Evolutionary conservation across 2,888 invertebrate genomes (phyloP), one percentile per base, ranked within the genome.

Genomic region (Limnephilus rhombicus): DNA sequence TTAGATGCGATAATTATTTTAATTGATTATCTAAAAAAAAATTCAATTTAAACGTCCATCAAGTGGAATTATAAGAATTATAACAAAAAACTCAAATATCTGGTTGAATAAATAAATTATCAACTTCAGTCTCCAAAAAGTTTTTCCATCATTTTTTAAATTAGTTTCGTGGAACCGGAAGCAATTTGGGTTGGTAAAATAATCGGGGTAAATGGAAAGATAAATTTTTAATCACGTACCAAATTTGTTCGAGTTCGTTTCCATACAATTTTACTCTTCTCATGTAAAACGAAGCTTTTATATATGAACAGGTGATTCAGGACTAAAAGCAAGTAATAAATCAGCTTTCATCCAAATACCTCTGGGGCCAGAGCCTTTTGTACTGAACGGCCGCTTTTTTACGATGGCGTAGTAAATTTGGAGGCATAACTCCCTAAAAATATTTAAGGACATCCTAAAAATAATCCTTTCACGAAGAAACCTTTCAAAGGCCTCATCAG

Each of bases 341-440:
- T 86, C 86, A 86, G 45, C 45, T 45, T 85, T 45, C 13, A 86
- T n/a, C 49, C 45, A 13, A 83, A 83, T 86, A 45, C 15, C 86
- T n/a, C 68, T n/a, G 68, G 24, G 24, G 24, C 68, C 68, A 68
- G 86, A 37, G 45, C n/a, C 86, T 45, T 49, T 86, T 86, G 86
- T 86, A n/a, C 29, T 9, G 86, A 45, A n/a, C 45, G 41, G 49
- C 45, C 49, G 45, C 24, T 68, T 68, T 45, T 86, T 86, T 86
- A 86, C 29, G 86, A 45, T 29, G 11, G 49, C 45, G 29, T 86
- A 86, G n/a, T 86, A 86, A 86, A 86, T 86, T 86, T 86, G 45
- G 13, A 24, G 49, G 45, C 49, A 45, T 45, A 86, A 45, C 86
- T 45, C 86, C 86, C 45, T 45, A 49, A 86, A 86, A 86, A 86